A percentile compares a stretch with the other conserved stretches of the same genome.
These are phyloP conservation scores for Bungarus multicinctus DNA, from an alignment of 2,113 vertebrate genomes.

Conservation along the genomic window DNA sequence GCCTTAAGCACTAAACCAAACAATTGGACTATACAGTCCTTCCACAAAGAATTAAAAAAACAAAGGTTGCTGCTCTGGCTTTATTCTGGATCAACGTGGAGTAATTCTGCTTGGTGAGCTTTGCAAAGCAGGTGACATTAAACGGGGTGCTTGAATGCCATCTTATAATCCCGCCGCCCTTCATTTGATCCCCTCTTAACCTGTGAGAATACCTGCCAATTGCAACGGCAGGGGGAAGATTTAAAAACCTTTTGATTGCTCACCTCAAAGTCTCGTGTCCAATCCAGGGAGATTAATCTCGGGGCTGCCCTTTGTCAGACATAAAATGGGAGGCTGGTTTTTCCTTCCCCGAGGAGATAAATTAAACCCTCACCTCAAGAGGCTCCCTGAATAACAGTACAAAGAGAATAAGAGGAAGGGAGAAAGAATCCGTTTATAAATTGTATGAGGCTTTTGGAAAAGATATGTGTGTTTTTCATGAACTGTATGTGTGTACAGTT, in stretches of 20 bases:
- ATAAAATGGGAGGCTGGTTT: not conserved
- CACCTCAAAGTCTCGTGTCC: not conserved
- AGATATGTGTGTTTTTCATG: not conserved
- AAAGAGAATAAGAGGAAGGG: not conserved
- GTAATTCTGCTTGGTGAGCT: too few species aligned
- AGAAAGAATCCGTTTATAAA: not conserved
- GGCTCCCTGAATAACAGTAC: not conserved
- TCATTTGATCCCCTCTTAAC: not conserved
- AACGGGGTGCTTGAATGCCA: not conserved
- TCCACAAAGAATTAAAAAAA: not conserved
- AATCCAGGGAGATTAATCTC: not conserved
- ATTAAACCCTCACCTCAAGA: not conserved
- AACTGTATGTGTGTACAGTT: not conserved
- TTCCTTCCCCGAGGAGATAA: not conserved
- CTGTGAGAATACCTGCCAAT: not conserved
- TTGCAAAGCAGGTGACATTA: too few species aligned
- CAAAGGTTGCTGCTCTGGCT: too few species aligned
- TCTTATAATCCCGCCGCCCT: not conserved
- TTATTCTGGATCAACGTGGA: not conserved
- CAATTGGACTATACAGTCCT: not conserved
- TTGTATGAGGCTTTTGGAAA: not conserved
- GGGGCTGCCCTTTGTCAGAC: not conserved
- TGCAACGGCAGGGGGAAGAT: not conserved
- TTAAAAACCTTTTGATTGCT: not conserved
- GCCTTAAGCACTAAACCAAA: too few species aligned